These are phyloP conservation scores for Noctua comes DNA, from an alignment of 2,888 invertebrate genomes.

Conservation along the genomic window DNA sequence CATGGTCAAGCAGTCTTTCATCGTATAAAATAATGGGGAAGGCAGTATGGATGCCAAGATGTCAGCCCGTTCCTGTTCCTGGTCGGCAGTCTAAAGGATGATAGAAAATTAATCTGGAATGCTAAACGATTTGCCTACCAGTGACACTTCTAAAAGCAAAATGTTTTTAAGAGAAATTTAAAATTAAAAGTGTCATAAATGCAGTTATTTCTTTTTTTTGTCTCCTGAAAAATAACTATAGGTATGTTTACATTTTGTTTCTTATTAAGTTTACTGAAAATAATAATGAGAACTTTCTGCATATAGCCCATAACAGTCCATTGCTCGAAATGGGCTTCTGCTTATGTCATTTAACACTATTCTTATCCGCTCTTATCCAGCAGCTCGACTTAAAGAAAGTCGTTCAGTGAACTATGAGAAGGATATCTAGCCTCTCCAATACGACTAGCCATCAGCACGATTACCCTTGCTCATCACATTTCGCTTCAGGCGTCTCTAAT, in stretches of 20 bases:
- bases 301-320: too few relatives aligned
- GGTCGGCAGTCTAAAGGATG: background rate
- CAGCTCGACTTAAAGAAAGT: background rate
- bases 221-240: background rate
- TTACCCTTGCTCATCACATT: background rate
- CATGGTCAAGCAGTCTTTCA: constrained; percentile 41
- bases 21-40: constrained; percentile 20
- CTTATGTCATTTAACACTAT: background rate
- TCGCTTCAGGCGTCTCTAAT: constrained; percentile 3
- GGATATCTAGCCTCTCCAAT: background rate
- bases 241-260: background rate
- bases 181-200: constrained; percentile 1
- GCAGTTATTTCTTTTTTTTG: background rate
- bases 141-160: background rate
- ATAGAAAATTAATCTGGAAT: background rate
- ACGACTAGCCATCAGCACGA: background rate
- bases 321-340: background rate
- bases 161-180: background rate
- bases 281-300: background rate
- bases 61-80: background rate
- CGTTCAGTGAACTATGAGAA: background rate
- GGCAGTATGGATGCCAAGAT: constrained; percentile 12
- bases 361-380: background rate
- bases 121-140: background rate
- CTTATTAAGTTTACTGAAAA: background rate